Conservation (phyloP, 2,888 invertebrate species). For the Ametastegia equiseti region DNA sequence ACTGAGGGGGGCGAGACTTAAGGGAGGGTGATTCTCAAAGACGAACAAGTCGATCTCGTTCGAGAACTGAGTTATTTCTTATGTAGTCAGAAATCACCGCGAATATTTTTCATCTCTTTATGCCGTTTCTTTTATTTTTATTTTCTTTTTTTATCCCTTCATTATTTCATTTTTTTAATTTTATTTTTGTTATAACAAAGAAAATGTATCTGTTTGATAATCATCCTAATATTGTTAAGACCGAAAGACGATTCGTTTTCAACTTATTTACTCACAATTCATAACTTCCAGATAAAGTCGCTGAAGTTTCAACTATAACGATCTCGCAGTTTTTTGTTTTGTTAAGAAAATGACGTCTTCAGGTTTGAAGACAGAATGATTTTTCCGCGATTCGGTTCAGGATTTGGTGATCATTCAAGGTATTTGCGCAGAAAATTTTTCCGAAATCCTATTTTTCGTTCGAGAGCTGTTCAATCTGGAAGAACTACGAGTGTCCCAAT, state of each 20-base stretch:
- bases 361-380: background rate
- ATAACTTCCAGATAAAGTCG: no score
- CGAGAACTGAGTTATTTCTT: background rate
- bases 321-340: no score
- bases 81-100: background rate
- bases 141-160: no score
- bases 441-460: background rate
- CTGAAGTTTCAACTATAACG: no score
- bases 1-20: background rate
- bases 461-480: background rate
- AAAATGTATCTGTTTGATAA: no score
- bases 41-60: background rate
- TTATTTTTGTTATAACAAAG: no score
- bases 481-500: background rate
- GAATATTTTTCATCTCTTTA: background rate
- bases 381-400: background rate
- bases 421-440: background rate
- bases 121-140: no score
- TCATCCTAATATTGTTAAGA: no score
- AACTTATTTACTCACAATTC: no score
- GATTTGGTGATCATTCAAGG: background rate
- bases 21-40: constrained; percentile 16
- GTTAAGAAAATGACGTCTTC: background rate
- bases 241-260: no score
- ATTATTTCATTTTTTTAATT: no score